These are phyloP conservation scores for Papilio dardanus DNA, from an alignment of 1,140 invertebrate species.

Conservation along the genomic window DNA sequence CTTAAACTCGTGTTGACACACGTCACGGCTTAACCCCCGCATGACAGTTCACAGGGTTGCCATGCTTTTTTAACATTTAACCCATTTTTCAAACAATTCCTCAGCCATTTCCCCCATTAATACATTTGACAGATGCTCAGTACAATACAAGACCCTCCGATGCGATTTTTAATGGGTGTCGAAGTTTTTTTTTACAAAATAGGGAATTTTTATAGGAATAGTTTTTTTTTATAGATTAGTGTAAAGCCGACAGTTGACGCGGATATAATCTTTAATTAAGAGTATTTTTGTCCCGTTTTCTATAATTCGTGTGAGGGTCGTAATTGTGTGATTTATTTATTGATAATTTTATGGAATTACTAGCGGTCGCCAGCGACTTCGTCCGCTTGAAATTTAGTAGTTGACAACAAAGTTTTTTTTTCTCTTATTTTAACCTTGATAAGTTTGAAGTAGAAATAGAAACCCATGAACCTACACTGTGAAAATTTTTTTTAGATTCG, in stretches of 20 bases:
- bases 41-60: constrained; percentile 62
- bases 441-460: no score
- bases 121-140: constrained; percentile 68
- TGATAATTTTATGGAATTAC: constrained; percentile 64
- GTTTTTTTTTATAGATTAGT: constrained; percentile 62
- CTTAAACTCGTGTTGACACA: constrained; percentile 63
- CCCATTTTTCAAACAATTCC: constrained; percentile 79
- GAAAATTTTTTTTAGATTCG: no score
- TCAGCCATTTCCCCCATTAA: constrained; percentile 59
- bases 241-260: constrained; percentile 81
- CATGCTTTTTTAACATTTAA: constrained; percentile 72
- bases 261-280: constrained; percentile 81
- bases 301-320: constrained; percentile 49
- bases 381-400: no score
- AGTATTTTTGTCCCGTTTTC: constrained; percentile 65
- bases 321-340: constrained; percentile 75
- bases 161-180: constrained; percentile 75
- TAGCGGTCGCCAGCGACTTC: no score
- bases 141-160: constrained; percentile 60
- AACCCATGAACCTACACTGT: no score
- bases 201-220: constrained; percentile 58
- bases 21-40: constrained; percentile 63
- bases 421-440: no score
- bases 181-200: constrained; percentile 65
- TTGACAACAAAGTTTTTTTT: no score